phyloP scores from a whole-genome alignment of 2,888 invertebrate genomes.

The Agrypnus murinus region DNA sequence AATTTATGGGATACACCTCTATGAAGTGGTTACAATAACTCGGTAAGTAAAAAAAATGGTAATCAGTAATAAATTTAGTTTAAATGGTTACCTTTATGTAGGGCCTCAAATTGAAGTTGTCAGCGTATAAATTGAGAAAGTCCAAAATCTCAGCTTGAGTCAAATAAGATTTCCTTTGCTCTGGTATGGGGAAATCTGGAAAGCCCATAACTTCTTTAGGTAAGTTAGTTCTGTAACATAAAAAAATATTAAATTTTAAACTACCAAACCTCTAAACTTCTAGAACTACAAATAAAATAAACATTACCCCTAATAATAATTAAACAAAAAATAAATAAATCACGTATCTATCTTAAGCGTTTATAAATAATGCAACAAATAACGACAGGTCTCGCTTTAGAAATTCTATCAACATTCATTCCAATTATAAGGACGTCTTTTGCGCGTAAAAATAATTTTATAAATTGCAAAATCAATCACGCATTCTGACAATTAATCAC shows the following conservation, averaged over 20 bases:
- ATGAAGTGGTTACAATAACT: no score
- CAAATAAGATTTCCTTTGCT: conserved; percentile 78
- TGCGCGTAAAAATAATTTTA: conserved; percentile 26
- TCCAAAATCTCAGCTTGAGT: conserved; percentile 82
- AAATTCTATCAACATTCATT: conserved; percentile 29
- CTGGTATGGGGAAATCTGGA: conserved; percentile 81
- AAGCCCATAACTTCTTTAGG: conserved; percentile 96
- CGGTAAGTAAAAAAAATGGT: no score
- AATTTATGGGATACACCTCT: no score
- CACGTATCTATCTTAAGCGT: conserved; percentile 10
- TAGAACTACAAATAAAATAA: no score
- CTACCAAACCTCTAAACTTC: no score
- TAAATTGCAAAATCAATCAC: conserved; percentile 33
- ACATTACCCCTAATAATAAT: no score
- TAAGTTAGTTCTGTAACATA: conserved; percentile 83
- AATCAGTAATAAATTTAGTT: background rate
- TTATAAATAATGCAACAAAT: conserved; percentile 20
- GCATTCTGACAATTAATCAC: conserved; percentile 27
- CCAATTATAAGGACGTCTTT: background rate
- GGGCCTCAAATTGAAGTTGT: conserved; percentile 24
- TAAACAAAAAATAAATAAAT: no score
- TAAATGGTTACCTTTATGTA: conserved; percentile 24
- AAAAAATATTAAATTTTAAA: background rate
- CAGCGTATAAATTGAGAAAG: conserved; percentile 73
- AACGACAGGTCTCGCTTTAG: conserved; percentile 16